Evolutionary conservation across 2,888 invertebrate genomes (phyloP).

Genomic region (Pyralis farinalis): DNA sequence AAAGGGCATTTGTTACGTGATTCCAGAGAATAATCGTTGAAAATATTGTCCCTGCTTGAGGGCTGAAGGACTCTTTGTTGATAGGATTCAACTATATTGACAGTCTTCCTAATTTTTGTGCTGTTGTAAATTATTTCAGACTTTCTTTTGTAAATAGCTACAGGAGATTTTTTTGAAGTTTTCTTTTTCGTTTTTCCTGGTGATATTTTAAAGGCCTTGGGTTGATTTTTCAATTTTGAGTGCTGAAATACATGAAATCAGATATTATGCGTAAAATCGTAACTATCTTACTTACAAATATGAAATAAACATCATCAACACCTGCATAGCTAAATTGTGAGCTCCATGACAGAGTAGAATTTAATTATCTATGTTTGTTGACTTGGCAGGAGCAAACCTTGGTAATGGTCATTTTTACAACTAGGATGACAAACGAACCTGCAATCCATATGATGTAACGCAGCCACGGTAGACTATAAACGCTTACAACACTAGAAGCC

Average conservation of each 20-base stretch:
- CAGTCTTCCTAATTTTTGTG: constrained; percentile 45
- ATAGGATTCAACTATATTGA: constrained; percentile 40
- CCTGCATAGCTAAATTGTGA: too few species aligned
- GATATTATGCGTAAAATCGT: background rate
- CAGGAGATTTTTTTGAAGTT: constrained; percentile 57
- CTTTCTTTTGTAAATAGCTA: constrained; percentile 57
- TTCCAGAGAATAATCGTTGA: constrained; percentile 39
- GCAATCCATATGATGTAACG: too few species aligned
- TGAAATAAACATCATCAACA: too few species aligned
- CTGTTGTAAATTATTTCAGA: constrained; percentile 49
- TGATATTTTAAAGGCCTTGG: constrained; percentile 54
- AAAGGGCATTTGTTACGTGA: constrained; percentile 54
- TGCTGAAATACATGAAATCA: constrained; percentile 44
- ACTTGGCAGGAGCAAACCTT: too few species aligned
- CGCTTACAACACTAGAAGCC: too few species aligned
- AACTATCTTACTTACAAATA: too few species aligned
- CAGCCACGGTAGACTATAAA: too few species aligned
- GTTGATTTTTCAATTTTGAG: constrained; percentile 45
- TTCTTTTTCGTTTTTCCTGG: constrained; percentile 68
- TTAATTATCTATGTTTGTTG: too few species aligned
- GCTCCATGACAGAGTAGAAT: too few species aligned
- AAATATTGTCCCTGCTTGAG: constrained; percentile 50
- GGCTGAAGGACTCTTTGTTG: constrained; percentile 38
- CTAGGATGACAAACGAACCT: too few species aligned
- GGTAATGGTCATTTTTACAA: too few species aligned